Evolutionary conservation across 2,113 vertebrate species (phyloP).

Genomic region (Lanius ludovicianus): DNA sequence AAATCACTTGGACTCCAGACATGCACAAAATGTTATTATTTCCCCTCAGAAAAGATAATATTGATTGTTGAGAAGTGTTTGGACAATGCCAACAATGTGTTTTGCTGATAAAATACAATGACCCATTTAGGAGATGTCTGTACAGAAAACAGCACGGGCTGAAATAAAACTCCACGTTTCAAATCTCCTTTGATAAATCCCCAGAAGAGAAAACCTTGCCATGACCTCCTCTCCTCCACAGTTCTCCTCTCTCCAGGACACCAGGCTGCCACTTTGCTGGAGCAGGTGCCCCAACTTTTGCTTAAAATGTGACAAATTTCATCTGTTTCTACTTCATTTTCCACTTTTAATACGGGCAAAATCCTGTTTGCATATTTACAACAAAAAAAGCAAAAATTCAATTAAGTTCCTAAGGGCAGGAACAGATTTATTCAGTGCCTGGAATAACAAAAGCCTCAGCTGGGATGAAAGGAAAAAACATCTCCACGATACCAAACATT

Average conservation of each 20-base stretch:
- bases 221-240: neutral
- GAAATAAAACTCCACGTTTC: neutral
- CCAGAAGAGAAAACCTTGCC: neutral
- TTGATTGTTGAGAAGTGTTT: constrained; percentile 18
- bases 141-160: neutral
- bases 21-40: neutral
- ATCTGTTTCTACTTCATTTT: neutral
- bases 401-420: neutral
- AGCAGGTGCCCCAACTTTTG: neutral
- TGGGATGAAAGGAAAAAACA: neutral
- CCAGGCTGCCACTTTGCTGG: neutral
- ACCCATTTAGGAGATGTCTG: neutral
- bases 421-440: neutral
- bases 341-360: neutral
- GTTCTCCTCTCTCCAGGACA: neutral
- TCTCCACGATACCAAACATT: neutral
- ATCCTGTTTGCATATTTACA: neutral
- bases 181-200: neutral
- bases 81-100: neutral
- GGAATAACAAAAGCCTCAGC: constrained; percentile 13
- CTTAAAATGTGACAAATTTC: neutral
- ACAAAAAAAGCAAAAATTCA: neutral
- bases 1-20: neutral
- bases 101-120: neutral
- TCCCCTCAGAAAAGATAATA: neutral